Evolutionary conservation across 2,888 invertebrate genomes (phyloP).

Genomic region (Synergus japonicus): DNA sequence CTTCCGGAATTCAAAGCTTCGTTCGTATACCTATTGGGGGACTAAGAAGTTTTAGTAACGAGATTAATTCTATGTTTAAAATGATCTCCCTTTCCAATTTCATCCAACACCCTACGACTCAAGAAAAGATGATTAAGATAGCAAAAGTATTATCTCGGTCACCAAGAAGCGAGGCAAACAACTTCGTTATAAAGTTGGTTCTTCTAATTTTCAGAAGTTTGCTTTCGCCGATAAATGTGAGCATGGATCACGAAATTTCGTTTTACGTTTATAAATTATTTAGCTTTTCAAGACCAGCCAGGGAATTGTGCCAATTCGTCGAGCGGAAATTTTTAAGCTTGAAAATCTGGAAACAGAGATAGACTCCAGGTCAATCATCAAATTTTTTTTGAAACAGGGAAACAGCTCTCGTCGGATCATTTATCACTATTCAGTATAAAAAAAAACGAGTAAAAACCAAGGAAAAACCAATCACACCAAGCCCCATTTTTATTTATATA

Average conservation of each 20-base stretch:
- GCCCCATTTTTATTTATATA: background rate
- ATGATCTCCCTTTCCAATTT: no score
- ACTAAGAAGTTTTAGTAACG: no score
- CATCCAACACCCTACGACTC: no score
- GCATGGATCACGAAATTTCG: background rate
- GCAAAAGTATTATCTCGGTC: no score
- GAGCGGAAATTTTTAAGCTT: background rate
- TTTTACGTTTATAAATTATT: background rate
- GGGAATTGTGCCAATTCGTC: background rate
- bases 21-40: no score
- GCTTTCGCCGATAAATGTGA: background rate
- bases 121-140: no score
- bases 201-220: conserved; percentile 18
- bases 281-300: background rate
- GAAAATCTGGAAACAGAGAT: background rate
- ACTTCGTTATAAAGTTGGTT: background rate
- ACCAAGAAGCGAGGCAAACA: no score
- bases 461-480: background rate
- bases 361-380: background rate
- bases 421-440: background rate
- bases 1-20: background rate
- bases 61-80: no score
- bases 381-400: background rate
- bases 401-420: background rate
- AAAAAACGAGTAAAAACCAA: background rate